Evolutionary conservation across 2,797 vertebrate species (phyloP), one percentile per base, ranked within the genome.

Genomic region (Urophycis tenuis): DNA sequence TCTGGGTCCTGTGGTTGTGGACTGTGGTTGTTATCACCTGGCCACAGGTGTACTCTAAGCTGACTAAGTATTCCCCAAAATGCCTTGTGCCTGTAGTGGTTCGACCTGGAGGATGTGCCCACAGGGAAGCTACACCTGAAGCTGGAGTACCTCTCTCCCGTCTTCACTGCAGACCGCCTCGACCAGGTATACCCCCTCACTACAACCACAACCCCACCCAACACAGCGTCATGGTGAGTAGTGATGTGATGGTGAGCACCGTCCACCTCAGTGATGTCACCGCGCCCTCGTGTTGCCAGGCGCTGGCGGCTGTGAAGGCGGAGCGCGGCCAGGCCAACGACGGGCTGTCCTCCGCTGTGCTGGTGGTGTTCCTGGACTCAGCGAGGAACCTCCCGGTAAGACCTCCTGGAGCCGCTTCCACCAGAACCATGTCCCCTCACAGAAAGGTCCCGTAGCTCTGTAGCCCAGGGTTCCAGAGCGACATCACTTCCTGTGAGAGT

Each of bases 331-430:
- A 95, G 60, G 95, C 96, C 79, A 94, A 93, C 39, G 95, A 98
- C 75, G 96, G 97, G 36, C 94, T 96, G 75, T 97, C 97, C 9
- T 95, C 97, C 14, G 94, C 95, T 0, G 86, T 99, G 86, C 95
- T 99, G 67, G 87, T 99, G n/a, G 85, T 98, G 45, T 97, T 96
- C 85, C 88, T 99, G 91, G 97, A 99, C 84, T 99, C 96, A 0
- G 97, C 96, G 72, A 93, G 93, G 78, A 96, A 95, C 84, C 91
- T 99, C 80, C 96, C 97, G 34, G 97, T 99, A 94, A 96, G 96
- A 94, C 53, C 0, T 2, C 17, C 53, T 8, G 10, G 2, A 60
- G 2, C 53, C 53, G 5, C 53, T 19, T 60, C 17, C 17, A 60
- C 22, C 60, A 2, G 49, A 53, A 53, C 45, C 9, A 19, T 19